Conservation (phyloP, 1,140 invertebrate genomes). For the Vanessa tameamea region DNA sequence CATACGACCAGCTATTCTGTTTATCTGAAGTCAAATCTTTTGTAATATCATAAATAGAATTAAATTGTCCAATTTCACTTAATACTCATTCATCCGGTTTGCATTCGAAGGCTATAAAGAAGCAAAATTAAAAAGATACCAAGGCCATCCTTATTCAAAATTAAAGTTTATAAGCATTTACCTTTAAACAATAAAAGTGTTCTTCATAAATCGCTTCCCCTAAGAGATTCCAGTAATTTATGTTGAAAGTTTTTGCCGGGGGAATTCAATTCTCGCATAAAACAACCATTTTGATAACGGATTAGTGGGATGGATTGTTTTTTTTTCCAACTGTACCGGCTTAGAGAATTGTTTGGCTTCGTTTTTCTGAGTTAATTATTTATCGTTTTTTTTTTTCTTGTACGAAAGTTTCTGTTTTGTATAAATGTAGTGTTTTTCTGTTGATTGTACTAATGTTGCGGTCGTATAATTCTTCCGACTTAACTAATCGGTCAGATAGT, state of each 20-base stretch:
- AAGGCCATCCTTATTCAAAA: conserved; percentile 13
- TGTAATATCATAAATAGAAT: neutral
- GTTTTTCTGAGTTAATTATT: conserved; percentile 48
- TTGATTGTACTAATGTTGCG: neutral
- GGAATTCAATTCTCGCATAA: conserved; percentile 53
- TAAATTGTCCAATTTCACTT: neutral
- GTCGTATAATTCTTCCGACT: neutral
- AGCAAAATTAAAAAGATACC: neutral
- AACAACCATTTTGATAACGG: conserved; percentile 47
- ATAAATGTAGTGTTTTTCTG: conserved; percentile 12
- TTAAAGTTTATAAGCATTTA: conserved; percentile 34
- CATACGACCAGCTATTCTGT: no score
- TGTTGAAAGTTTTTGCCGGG: conserved; percentile 45
- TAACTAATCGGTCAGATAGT: neutral
- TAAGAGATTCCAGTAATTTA: conserved; percentile 47
- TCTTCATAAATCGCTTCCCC: conserved; percentile 46
- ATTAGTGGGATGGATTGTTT: conserved; percentile 48
- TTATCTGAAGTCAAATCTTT: no score
- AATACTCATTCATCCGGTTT: neutral
- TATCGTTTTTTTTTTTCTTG: conserved; percentile 44
- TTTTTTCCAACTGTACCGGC: conserved; percentile 35
- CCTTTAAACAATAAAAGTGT: conserved; percentile 46
- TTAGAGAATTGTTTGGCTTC: conserved; percentile 39
- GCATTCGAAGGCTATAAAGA: neutral
- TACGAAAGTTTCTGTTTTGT: conserved; percentile 18